phyloP scores from a whole-genome alignment of 2,797 vertebrate species.

The Phalloptychus januarius region DNA sequence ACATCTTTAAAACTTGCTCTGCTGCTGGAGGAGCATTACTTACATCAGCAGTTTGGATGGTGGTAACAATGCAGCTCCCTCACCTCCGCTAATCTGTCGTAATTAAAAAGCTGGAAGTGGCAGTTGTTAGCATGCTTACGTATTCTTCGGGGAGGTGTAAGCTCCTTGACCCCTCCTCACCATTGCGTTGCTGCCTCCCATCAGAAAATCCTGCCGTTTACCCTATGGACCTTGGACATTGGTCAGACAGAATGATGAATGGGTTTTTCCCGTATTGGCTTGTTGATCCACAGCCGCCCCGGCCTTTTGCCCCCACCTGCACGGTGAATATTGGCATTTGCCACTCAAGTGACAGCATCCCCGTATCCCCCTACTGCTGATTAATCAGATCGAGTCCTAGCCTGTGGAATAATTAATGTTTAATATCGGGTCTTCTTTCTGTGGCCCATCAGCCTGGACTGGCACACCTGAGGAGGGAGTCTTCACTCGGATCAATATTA shows the following conservation, averaged over 20 bases:
- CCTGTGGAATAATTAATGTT: slow-evolving; percentile 88
- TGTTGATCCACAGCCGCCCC: slow-evolving; percentile 86
- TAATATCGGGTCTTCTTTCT: slow-evolving; percentile 80
- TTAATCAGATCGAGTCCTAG: slow-evolving; percentile 87
- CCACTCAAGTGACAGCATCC: slow-evolving; percentile 84
- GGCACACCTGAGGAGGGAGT: slow-evolving; percentile 54
- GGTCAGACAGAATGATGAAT: slow-evolving; percentile 92
- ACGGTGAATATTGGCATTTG: slow-evolving; percentile 93
- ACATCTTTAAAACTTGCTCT: slow-evolving; percentile 31
- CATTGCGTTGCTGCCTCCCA: slow-evolving; percentile 64
- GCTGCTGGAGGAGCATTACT: slow-evolving; percentile 25
- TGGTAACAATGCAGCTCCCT: slow-evolving; percentile 20
- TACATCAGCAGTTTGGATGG: slow-evolving; percentile 21
- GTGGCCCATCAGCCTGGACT: slow-evolving; percentile 69
- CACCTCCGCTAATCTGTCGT: slow-evolving; percentile 47
- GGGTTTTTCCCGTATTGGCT: slow-evolving; percentile 85
- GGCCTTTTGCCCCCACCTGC: slow-evolving; percentile 50
- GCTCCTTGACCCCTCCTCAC: slow-evolving; percentile 54
- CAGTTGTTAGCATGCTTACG: slow-evolving; percentile 76
- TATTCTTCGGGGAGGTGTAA: slow-evolving; percentile 68
- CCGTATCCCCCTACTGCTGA: slow-evolving; percentile 85
- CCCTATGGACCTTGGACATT: slow-evolving; percentile 79
- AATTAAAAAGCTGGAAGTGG: slow-evolving; percentile 66
- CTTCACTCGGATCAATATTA: slow-evolving; percentile 78
- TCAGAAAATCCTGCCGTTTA: slow-evolving; percentile 80